Evolutionary conservation across 2,113 vertebrate genomes (phyloP).

Genomic region (Syngnathus scovelli): DNA sequence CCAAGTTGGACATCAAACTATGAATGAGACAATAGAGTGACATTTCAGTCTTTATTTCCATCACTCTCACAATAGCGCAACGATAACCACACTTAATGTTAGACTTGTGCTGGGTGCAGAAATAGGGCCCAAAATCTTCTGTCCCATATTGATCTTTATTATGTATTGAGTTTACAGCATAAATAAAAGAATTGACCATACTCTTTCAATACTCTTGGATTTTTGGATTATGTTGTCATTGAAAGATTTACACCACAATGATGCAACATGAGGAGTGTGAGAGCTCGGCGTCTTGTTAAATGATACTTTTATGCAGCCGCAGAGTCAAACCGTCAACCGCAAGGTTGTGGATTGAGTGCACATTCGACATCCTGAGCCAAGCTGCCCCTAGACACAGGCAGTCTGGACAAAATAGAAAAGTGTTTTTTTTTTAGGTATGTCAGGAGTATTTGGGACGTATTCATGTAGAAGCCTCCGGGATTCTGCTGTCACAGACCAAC

Average conservation of each 20-base stretch:
- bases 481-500: slow-evolving; percentile 27
- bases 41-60: too few relatives aligned
- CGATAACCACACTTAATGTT: too few relatives aligned
- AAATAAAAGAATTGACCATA: neutral
- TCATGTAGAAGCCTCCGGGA: slow-evolving; percentile 23
- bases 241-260: neutral
- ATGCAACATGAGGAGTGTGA: neutral
- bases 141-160: too few relatives aligned
- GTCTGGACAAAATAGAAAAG: neutral
- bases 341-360: neutral
- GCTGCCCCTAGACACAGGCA: neutral
- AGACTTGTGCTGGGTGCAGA: too few relatives aligned
- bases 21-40: too few relatives aligned
- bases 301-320: neutral
- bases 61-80: too few relatives aligned
- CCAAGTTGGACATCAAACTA: too few relatives aligned
- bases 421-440: slow-evolving; percentile 14
- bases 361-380: neutral
- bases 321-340: neutral
- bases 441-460: slow-evolving; percentile 35
- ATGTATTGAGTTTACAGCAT: neutral
- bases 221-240: neutral
- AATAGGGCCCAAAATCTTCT: too few relatives aligned
- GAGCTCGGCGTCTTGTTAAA: neutral
- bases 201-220: neutral